Evolutionary conservation across 1,140 invertebrate species (phyloP).

Genomic region (Trichonephila clavipes): DNA sequence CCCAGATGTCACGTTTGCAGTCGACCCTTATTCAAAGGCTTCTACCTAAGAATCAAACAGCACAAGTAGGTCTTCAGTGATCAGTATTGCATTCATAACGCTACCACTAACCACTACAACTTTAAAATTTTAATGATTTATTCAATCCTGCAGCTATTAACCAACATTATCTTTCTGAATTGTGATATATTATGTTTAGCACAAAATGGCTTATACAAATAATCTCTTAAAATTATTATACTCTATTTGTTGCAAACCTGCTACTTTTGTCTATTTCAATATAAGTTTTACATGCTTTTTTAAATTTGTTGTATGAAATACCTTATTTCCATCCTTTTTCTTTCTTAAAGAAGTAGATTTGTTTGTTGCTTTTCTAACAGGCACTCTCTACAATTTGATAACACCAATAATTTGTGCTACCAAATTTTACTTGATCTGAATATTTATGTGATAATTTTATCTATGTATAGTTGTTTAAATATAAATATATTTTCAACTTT

Average conservation of each 20-base stretch:
- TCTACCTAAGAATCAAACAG: constrained; percentile 74
- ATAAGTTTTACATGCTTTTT: neutral
- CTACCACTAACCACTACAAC: constrained; percentile 32
- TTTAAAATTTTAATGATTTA: constrained; percentile 4
- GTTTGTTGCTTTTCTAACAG: too few species aligned
- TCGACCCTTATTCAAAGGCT: constrained; percentile 74
- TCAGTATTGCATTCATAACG: constrained; percentile 50
- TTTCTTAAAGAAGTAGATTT: too few species aligned
- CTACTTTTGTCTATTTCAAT: constrained; percentile 12
- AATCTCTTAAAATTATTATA: neutral
- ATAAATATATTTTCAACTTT: too few species aligned
- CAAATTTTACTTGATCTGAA: too few species aligned
- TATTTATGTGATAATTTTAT: too few species aligned
- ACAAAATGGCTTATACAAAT: constrained; percentile 1
- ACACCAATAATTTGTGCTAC: too few species aligned
- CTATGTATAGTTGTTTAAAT: too few species aligned
- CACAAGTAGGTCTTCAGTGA: constrained; percentile 69
- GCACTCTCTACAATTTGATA: too few species aligned
- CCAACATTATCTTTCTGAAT: neutral
- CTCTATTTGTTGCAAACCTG: neutral
- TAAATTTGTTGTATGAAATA: too few species aligned
- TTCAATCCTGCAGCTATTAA: constrained; percentile 41
- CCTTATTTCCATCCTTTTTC: too few species aligned
- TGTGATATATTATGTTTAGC: neutral
- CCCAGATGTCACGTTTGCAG: constrained; percentile 76